These are phyloP conservation scores for Scaptomyza tumidula DNA, from an alignment of 2,888 invertebrate species.

Conservation along the genomic window DNA sequence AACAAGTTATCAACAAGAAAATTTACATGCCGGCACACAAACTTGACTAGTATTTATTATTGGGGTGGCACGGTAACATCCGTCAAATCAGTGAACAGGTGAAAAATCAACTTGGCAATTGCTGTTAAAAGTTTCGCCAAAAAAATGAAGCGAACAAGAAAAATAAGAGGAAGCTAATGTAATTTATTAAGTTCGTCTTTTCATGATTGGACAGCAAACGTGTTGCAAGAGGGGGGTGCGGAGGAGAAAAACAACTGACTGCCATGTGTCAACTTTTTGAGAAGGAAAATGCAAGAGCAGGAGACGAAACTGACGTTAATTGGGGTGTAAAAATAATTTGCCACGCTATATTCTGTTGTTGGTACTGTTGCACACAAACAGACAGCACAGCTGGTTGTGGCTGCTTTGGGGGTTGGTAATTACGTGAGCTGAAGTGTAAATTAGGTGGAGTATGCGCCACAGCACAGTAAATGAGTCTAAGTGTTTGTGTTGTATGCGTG, in stretches of 20 bases:
- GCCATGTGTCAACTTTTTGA: slow-evolving; percentile 45
- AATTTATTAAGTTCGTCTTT: slow-evolving; percentile 58
- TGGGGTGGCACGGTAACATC: slow-evolving; percentile 17
- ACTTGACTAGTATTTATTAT: slow-evolving; percentile 26
- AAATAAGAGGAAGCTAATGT: slow-evolving; percentile 19
- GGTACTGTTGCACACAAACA: slow-evolving; percentile 3
- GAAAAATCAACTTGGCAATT: slow-evolving; percentile 38
- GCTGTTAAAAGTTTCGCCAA: slow-evolving; percentile 11
- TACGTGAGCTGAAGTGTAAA: slow-evolving; percentile 33
- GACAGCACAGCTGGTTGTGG: slow-evolving; percentile 20
- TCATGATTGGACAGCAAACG: slow-evolving; percentile 33
- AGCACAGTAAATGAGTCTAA: neutral
- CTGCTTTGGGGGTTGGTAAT: slow-evolving; percentile 15
- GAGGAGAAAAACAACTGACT: slow-evolving; percentile 16
- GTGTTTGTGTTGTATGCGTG: slow-evolving; percentile 7
- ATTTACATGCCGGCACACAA: slow-evolving; percentile 29
- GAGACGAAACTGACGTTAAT: slow-evolving; percentile 41
- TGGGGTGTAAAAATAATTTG: slow-evolving; percentile 67
- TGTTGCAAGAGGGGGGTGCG: neutral
- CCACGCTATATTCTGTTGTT: slow-evolving; percentile 24
- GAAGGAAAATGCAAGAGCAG: neutral
- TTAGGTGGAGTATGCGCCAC: slow-evolving; percentile 13
- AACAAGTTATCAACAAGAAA: slow-evolving; percentile 55
- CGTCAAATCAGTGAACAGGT: slow-evolving; percentile 59
- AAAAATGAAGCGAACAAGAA: slow-evolving; percentile 15